Base-by-base conservation (phyloP, 2,113 vertebrate species). In the Eolophus roseicapilla region DNA sequence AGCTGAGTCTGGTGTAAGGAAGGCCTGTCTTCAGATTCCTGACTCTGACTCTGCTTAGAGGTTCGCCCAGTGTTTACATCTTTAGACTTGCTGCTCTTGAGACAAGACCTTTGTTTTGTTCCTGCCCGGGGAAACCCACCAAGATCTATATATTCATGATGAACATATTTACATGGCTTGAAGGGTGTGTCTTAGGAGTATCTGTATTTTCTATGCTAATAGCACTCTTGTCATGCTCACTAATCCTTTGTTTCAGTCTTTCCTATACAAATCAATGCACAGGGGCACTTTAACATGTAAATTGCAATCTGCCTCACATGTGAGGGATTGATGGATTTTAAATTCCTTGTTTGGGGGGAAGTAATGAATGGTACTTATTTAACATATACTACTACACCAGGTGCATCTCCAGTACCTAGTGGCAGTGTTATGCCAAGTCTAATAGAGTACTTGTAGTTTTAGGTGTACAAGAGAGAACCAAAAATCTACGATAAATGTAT, bases 271-370 rank as follows among this genome's bases (percentile, higher is more conserved):
- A 98, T 98, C 75, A 97, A 97, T 87, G 92, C 96, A 94, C 92
- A 80, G 96, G 93, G 93, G 93, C 69, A 97, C 95, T 98, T 97
- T 95, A 97, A 97, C 97, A 97, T 96, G 97, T 97, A 97, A 98
- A 98, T 98, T 83, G 15, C 94, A 97, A 96, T 97, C 97, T 98
- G 93, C 82, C 92, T 97, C 91, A 92, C 67, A 79, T 94, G 92
- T 96, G 94, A 95, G 82, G 95, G 94, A 92, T 74, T 93, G 83
- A 97, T 79, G 86, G 97, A 93, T 98, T 98, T 98, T 91, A 93
- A 96, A 94, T 96, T 97, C 86, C 82, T 95, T 91, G 55, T 96
- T 94, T 96, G 79, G 96, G 50, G 94, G 95, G 90, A 97, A 91
- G 94, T 83, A 93, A 97, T 89, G 91, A 97, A 96, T 39, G 63